These are phyloP conservation scores for Drosophila prolongata DNA, from an alignment of 2,888 invertebrate genomes.

Conservation along the genomic window DNA sequence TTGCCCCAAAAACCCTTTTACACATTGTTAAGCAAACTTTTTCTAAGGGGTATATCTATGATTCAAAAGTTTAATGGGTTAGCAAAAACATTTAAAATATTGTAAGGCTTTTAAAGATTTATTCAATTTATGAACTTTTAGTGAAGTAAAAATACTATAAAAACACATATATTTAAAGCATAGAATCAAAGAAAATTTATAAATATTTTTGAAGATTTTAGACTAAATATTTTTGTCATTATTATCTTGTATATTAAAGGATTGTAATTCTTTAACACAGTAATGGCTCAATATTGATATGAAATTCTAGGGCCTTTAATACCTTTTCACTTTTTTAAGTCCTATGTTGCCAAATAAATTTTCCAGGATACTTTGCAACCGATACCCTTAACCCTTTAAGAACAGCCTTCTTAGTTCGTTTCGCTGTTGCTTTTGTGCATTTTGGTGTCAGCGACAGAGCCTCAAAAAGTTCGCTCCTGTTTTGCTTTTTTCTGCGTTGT, in stretches of 20 bases:
- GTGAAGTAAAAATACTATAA: too few relatives aligned
- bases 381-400: not conserved
- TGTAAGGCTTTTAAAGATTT: too few relatives aligned
- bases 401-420: constrained; percentile 2
- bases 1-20: constrained; percentile 36
- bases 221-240: too few relatives aligned
- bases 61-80: constrained; percentile 9
- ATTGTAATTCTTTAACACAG: too few relatives aligned
- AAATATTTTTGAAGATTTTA: too few relatives aligned
- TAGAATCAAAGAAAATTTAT: too few relatives aligned
- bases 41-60: constrained; percentile 14
- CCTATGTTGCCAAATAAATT: too few relatives aligned
- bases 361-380: constrained; percentile 26
- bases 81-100: too few relatives aligned
- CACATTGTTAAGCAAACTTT: constrained; percentile 73
- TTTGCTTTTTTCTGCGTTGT: constrained; percentile 16
- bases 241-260: too few relatives aligned
- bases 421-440: constrained; percentile 56
- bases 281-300: too few relatives aligned
- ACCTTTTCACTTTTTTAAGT: not conserved
- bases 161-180: too few relatives aligned
- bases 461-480: constrained; percentile 57
- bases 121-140: too few relatives aligned
- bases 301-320: not conserved
- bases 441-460: constrained; percentile 71